phyloP scores from a whole-genome alignment of 2,888 invertebrate genomes.

The Meiosimyza decipiens region DNA sequence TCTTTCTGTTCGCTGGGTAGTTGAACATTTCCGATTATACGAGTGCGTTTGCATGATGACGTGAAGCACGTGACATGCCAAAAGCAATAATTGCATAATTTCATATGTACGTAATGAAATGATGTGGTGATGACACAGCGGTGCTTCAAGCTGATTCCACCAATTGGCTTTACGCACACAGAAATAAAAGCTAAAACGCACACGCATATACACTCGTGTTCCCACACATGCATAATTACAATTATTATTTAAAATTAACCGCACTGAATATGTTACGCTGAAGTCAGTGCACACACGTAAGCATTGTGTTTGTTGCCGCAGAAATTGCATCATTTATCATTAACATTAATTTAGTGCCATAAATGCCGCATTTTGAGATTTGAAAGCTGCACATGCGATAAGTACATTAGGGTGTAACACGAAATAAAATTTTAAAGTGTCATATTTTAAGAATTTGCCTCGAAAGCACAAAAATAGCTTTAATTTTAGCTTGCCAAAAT shows the following conservation, averaged over 20 bases:
- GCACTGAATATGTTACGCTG: neutral
- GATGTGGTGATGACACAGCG: too few relatives aligned
- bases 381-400: neutral
- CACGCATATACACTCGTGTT: neutral
- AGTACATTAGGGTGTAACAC: neutral
- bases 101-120: too few relatives aligned
- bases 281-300: neutral
- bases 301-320: neutral
- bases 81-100: too few relatives aligned
- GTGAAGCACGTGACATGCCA: too few relatives aligned
- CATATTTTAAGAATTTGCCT: too few relatives aligned
- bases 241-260: conserved; percentile 6
- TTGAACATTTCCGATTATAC: too few relatives aligned
- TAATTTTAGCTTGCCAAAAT: too few relatives aligned
- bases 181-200: conserved; percentile 36
- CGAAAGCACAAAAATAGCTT: too few relatives aligned
- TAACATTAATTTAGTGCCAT: conserved; percentile 8
- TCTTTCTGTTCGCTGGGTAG: too few relatives aligned
- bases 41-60: too few relatives aligned
- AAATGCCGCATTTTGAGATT: conserved; percentile 1
- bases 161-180: conserved; percentile 17
- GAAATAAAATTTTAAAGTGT: too few relatives aligned
- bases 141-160: neutral
- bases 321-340: neutral
- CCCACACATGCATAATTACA: conserved; percentile 36